Percentiles rank a stretch among this genome's conserved stretches.
phyloP scores from a whole-genome alignment of 2,888 invertebrate species.

The Noctua pronuba region DNA sequence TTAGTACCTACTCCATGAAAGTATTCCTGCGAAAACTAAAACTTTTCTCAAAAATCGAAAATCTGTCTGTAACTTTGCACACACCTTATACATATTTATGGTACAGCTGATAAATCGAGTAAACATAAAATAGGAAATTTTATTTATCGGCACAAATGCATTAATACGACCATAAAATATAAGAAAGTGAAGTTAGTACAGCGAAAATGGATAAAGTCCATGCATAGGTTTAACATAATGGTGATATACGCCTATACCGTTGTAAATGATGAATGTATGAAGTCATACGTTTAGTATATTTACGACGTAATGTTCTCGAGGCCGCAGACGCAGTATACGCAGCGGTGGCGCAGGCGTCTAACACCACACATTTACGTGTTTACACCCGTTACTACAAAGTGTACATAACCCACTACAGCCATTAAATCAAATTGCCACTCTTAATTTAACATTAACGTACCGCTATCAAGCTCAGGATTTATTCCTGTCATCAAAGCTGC shows the following conservation, averaged over 20 bases:
- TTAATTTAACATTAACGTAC: constrained; percentile 77
- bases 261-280: constrained; percentile 71
- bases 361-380: constrained; percentile 70
- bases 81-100: constrained; percentile 16
- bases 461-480: constrained; percentile 68
- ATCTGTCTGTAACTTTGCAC: background rate
- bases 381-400: constrained; percentile 71
- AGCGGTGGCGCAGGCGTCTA: constrained; percentile 51
- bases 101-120: constrained; percentile 1
- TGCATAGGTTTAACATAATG: constrained; percentile 56
- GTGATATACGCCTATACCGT: constrained; percentile 67
- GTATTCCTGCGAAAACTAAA: constrained; percentile 1
- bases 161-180: constrained; percentile 32
- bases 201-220: constrained; percentile 20
- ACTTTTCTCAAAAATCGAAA: constrained; percentile 3
- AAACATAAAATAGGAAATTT: constrained; percentile 23
- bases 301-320: constrained; percentile 73
- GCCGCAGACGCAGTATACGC: constrained; percentile 60
- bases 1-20: background rate
- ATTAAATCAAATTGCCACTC: constrained; percentile 81
- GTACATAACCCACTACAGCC: constrained; percentile 65
- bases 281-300: constrained; percentile 74
- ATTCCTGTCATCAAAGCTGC: constrained; percentile 71
- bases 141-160: constrained; percentile 28
- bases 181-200: constrained; percentile 28